These are phyloP conservation scores for Hirtodrosophila histrioides DNA, from an alignment of 2,888 invertebrate species.

Conservation along the genomic window DNA sequence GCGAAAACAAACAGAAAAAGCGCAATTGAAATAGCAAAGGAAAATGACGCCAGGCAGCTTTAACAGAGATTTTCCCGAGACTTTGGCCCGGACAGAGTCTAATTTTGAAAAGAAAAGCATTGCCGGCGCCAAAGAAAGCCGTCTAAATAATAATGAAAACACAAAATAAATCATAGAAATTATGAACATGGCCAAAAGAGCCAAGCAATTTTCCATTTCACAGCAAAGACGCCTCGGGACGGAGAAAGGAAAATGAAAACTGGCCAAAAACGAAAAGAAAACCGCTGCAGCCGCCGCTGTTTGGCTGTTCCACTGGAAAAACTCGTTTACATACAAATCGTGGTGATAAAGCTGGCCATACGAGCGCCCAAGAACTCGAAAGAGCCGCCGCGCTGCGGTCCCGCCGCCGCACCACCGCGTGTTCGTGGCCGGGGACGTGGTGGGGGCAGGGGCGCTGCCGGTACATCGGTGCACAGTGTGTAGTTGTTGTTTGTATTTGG, in stretches of 20 bases:
- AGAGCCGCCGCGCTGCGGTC: constrained; percentile 76
- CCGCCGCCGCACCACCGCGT: constrained; percentile 41
- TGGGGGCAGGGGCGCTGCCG: constrained; percentile 48
- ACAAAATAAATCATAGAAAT: constrained; percentile 75
- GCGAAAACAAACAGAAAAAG: constrained; percentile 42
- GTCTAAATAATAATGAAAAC: constrained; percentile 55
- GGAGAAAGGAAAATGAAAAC: constrained; percentile 74
- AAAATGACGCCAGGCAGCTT: constrained; percentile 38
- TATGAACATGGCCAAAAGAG: constrained; percentile 51
- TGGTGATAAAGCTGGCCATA: constrained; percentile 84
- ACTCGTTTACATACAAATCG: constrained; percentile 84
- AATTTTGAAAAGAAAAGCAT: constrained; percentile 29
- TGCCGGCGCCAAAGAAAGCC: constrained; percentile 61
- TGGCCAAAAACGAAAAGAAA: constrained; percentile 65
- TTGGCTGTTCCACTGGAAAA: constrained; percentile 70
- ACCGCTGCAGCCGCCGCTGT: constrained; percentile 16
- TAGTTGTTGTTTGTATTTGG: constrained; percentile 14
- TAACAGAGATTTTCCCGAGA: constrained; percentile 37
- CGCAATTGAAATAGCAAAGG: constrained; percentile 38
- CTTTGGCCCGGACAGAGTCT: constrained; percentile 20
- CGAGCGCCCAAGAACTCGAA: constrained; percentile 83
- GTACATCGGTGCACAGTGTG: constrained; percentile 33
- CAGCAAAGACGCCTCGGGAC: constrained; percentile 44
- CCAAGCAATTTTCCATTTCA: constrained; percentile 69
- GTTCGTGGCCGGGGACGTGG: constrained; percentile 62